These are phyloP conservation scores for Tromatobia lineatoria DNA, from an alignment of 2,888 invertebrate species.

Conservation along the genomic window DNA sequence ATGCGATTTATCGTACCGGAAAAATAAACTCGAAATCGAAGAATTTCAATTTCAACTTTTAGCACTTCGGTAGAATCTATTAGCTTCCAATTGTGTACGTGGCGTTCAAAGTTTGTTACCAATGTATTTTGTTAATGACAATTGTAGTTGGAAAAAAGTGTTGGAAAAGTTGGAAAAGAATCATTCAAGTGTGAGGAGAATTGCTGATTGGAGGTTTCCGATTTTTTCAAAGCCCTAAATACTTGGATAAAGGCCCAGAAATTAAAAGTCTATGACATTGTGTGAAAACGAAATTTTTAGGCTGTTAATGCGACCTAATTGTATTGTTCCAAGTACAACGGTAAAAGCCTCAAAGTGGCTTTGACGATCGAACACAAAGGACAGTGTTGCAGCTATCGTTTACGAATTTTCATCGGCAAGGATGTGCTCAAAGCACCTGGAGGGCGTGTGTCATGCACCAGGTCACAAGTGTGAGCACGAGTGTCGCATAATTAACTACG, in stretches of 20 bases:
- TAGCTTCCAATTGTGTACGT: background rate
- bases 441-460: constrained; percentile 44
- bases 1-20: constrained; percentile 9
- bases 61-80: background rate
- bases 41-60: constrained; percentile 43
- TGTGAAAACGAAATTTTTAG: background rate
- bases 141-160: too few relatives aligned
- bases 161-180: too few relatives aligned
- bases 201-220: too few relatives aligned
- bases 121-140: too few relatives aligned
- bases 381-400: background rate
- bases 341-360: constrained; percentile 15
- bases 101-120: background rate
- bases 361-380: constrained; percentile 2
- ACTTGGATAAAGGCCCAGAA: too few relatives aligned
- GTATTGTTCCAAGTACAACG: background rate
- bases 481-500: constrained; percentile 70
- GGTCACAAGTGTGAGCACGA: constrained; percentile 63
- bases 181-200: too few relatives aligned
- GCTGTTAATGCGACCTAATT: background rate
- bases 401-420: constrained; percentile 25
- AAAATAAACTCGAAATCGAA: constrained; percentile 21
- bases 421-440: background rate
- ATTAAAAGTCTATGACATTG: background rate
- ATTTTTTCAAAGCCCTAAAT: too few relatives aligned